Percentiles rank a stretch among this genome's conserved stretches.
These are phyloP conservation scores for Ovibos moschatus DNA, from an alignment of 2,113 vertebrate species.

Conservation along the genomic window DNA sequence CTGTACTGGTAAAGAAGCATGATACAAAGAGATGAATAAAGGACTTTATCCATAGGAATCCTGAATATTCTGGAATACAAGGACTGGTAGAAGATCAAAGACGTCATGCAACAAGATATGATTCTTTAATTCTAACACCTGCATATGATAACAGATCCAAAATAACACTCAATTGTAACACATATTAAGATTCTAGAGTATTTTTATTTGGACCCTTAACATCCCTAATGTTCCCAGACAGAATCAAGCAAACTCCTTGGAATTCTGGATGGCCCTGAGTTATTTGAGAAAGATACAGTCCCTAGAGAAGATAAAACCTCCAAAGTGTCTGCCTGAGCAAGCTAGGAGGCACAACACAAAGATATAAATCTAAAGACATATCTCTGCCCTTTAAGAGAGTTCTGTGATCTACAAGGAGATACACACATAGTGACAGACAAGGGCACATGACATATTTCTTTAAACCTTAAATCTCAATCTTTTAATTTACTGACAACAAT, in stretches of 20 bases:
- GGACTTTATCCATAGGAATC: not conserved
- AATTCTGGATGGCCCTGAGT: not conserved
- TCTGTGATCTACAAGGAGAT: not conserved
- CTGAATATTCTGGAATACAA: not conserved
- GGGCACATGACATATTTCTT: not conserved
- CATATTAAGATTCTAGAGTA: not conserved
- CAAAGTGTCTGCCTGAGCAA: not conserved
- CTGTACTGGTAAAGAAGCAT: not conserved
- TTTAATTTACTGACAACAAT: conserved; percentile 18
- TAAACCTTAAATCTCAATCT: not conserved
- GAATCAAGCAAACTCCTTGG: not conserved
- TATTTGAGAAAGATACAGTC: not conserved
- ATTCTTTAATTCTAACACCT: not conserved
- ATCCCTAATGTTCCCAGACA: not conserved
- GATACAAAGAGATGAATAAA: not conserved
- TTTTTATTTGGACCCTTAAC: not conserved
- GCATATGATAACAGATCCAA: not conserved
- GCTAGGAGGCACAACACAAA: not conserved
- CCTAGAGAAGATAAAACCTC: not conserved
- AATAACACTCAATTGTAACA: not conserved
- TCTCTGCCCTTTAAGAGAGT: not conserved
- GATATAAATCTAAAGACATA: not conserved
- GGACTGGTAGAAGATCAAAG: not conserved
- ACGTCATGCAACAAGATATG: not conserved
- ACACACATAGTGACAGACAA: not conserved